Percentiles rank a stretch among this genome's conserved stretches.
Conservation (phyloP, 2,888 invertebrate species). For the Dorcus parallelipipedus region DNA sequence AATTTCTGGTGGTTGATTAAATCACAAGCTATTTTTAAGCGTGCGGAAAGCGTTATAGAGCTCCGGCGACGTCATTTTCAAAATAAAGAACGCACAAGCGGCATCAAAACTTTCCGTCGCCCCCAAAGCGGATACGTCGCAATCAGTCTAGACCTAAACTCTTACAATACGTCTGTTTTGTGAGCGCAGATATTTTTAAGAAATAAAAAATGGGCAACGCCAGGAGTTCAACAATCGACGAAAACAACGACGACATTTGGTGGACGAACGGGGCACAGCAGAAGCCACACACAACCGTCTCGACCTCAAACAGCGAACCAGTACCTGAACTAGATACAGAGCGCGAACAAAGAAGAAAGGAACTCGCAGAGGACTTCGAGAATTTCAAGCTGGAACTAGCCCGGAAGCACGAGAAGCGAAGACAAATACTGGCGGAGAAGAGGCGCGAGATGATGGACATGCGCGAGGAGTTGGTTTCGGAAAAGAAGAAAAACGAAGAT, state of each 20-base stretch:
- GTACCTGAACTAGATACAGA: constrained; percentile 3
- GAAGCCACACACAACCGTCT: background rate
- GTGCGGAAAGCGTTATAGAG: constrained; percentile 6
- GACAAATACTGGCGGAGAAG: constrained; percentile 56
- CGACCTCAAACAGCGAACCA: constrained; percentile 3
- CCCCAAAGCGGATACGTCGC: constrained; percentile 1
- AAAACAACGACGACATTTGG: constrained; percentile 32
- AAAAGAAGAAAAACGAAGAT: constrained; percentile 47
- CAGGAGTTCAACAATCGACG: constrained; percentile 21
- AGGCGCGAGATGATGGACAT: constrained; percentile 62
- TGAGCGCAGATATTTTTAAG: background rate
- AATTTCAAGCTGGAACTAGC: constrained; percentile 68
- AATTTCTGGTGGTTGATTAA: no score
- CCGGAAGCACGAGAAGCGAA: constrained; percentile 66
- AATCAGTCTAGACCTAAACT: background rate
- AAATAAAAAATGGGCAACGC: constrained; percentile 37
- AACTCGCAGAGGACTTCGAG: constrained; percentile 49
- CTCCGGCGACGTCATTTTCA: constrained; percentile 2
- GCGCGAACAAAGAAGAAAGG: constrained; percentile 18
- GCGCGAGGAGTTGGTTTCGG: constrained; percentile 57
- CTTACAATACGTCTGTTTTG: background rate
- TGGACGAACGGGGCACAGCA: constrained; percentile 25
- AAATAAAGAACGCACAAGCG: constrained; percentile 5
- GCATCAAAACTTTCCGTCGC: background rate
- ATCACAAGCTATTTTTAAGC: constrained; percentile 17